Conservation (phyloP, 1,140 invertebrate genomes). For the Ips typographus region DNA sequence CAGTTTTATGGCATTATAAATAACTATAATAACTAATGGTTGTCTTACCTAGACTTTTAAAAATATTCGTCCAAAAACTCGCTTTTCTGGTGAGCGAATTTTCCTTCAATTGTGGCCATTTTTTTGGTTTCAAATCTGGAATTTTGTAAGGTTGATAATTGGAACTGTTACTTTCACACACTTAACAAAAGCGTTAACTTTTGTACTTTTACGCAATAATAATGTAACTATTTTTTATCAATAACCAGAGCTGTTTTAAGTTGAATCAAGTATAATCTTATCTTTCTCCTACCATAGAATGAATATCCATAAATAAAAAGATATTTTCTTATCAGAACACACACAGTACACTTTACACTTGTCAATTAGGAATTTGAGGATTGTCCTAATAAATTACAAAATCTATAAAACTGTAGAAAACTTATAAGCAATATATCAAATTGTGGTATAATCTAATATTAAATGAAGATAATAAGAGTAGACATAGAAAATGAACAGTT, state of each 20-base stretch:
- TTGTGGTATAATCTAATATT: no score
- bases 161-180: not conserved
- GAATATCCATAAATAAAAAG: no score
- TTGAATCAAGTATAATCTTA: not conserved
- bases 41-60: conserved; percentile 49
- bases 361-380: no score
- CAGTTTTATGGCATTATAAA: conserved; percentile 1
- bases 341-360: no score
- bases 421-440: no score
- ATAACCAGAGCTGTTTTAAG: not conserved
- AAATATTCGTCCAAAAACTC: conserved; percentile 64
- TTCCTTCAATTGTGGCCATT: conserved; percentile 53
- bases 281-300: not conserved
- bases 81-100: conserved; percentile 63
- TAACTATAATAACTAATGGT: conserved; percentile 1
- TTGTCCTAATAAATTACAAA: no score
- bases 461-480: no score
- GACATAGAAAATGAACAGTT: no score
- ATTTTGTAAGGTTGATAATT: not conserved
- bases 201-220: no score
- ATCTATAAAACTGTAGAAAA: no score
- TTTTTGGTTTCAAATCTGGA: conserved; percentile 9
- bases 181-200: not conserved
- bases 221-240: not conserved
- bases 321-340: no score